phyloP scores from a whole-genome alignment of 1,140 invertebrate species.

The Ostrea edulis region DNA sequence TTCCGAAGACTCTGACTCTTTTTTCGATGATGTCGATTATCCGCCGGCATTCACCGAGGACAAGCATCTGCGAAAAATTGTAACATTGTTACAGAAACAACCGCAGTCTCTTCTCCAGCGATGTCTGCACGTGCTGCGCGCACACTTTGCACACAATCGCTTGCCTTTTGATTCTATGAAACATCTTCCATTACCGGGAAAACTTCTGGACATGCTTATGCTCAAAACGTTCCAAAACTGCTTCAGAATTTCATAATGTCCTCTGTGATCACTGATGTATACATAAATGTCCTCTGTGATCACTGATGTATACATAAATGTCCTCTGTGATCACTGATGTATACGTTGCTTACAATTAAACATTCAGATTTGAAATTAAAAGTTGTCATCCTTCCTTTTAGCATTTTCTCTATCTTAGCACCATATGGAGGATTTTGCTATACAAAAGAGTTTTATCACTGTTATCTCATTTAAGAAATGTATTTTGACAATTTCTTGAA shows the following conservation, averaged over 20 bases:
- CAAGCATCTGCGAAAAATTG: background rate
- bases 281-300: background rate
- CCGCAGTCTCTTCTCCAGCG: background rate
- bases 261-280: background rate
- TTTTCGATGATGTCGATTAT: background rate
- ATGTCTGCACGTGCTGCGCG: constrained; percentile 10
- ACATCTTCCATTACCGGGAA: constrained; percentile 7
- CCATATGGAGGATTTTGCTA: no score
- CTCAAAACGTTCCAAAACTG: background rate
- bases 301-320: background rate
- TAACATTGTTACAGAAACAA: background rate
- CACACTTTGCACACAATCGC: constrained; percentile 6
- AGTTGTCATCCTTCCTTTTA: no score
- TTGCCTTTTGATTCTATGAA: background rate
- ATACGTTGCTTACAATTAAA: background rate
- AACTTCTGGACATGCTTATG: constrained; percentile 28
- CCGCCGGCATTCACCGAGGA: constrained; percentile 1
- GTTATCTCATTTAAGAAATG: no score
- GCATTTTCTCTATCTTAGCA: no score
- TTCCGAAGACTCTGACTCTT: background rate
- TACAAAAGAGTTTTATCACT: no score
- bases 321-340: background rate
- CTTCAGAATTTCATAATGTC: background rate
- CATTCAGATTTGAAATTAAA: background rate
- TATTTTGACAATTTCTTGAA: no score